These are phyloP conservation scores for Lamprotornis superbus DNA, from an alignment of 2,113 vertebrate genomes.

Conservation along the genomic window DNA sequence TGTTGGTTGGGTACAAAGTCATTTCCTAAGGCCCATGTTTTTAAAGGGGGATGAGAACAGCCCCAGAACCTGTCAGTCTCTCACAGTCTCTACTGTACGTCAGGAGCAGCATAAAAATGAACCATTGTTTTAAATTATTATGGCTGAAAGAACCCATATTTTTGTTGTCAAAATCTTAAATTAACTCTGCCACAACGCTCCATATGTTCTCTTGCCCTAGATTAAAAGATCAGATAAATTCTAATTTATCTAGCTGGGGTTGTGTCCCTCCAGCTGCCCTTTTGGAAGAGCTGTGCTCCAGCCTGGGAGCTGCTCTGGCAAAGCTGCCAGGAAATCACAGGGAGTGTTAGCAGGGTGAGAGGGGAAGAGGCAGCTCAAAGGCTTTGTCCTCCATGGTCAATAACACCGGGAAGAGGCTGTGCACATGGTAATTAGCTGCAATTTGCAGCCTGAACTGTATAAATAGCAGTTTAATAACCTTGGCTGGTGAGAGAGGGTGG, in stretches of 20 bases:
- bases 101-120: background rate
- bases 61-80: constrained; percentile 5
- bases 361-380: background rate
- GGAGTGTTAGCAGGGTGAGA: fast-evolving
- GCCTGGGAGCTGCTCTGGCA: background rate
- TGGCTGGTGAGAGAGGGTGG: fast-evolving
- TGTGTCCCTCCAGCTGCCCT: background rate
- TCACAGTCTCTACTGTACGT: background rate
- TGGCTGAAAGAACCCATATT: background rate
- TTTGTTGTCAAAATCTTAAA: constrained; percentile 1
- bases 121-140: background rate
- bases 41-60: background rate
- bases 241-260: background rate
- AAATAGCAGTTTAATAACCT: background rate
- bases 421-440: background rate
- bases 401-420: background rate
- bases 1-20: background rate
- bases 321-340: background rate
- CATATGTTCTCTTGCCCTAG: background rate
- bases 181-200: background rate
- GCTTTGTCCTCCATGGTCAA: background rate
- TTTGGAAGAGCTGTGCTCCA: background rate
- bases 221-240: background rate
- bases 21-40: background rate
- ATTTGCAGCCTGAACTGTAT: background rate